Evolutionary conservation across 1,140 invertebrate species (phyloP), one percentile per base, ranked within the genome.

Genomic region (Lerema accius): DNA sequence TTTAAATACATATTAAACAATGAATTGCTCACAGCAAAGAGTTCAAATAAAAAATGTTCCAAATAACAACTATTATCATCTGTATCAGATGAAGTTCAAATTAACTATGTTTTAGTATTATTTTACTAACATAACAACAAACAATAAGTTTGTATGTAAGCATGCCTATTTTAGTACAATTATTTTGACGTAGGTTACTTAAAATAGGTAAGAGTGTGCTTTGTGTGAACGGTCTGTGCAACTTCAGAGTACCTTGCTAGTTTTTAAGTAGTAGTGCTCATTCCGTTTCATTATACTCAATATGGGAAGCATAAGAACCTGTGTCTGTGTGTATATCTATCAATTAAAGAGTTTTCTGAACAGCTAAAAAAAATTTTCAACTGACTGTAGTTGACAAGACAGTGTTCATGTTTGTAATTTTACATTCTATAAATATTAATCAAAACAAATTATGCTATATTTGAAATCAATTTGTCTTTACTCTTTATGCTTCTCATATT

Each of bases 61-160:
- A 76, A 80, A 84, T 82, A 71, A 63, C 11, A 37, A 23, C 26
- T 59, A 71, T 67, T 42, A 80, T 83, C 84, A 82, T 90, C 88
- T 90, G 88, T 86, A 90, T 90, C 88, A 90, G 88, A 90, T 88
- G 88, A 81, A 82, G 82, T 88, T 83, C 82, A 89, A 88, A 88
- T 50, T 86, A 88, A 75, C 49, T 79, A 79, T 60, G 50, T 76
- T 72, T 77, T 80, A 86, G 76, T 81, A 81, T 79, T 80, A 80
- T 76, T 76, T 67, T 83, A 88, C 82, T 90, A 90, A 90, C 82
- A 81, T 70, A 71, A 71, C 76, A 71, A 79, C 73, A 80, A 77
- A 83, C 64, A 59, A 66, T 71, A 76, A 78, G 73, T 84, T 84
- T 81, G 73, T 80, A 71, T 53, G 59, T 84, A 87, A 82, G 83